A percentile compares a stretch with the other conserved stretches of the same genome.
Conservation (phyloP, 1,140 invertebrate species). For the Drosophila varians region DNA sequence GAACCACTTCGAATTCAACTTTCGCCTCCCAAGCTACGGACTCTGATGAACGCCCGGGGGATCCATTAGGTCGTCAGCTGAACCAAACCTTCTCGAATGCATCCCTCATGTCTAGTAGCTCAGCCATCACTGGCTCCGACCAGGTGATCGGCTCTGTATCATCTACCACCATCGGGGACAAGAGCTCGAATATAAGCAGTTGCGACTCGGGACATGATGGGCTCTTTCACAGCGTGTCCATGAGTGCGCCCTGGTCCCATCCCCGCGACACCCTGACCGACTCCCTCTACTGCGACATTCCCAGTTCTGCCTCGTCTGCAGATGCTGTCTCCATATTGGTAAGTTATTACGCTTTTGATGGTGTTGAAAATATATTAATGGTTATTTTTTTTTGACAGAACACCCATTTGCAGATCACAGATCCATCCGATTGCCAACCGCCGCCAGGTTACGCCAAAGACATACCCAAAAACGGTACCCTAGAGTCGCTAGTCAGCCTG, state of each 20-base stretch:
- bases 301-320: constrained; percentile 63
- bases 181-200: constrained; percentile 72
- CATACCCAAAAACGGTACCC: constrained; percentile 48
- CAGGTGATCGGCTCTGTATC: constrained; percentile 56
- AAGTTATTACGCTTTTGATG: background rate
- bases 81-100: constrained; percentile 75
- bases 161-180: constrained; percentile 66
- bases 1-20: constrained; percentile 58
- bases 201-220: constrained; percentile 77
- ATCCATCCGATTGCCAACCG: constrained; percentile 44
- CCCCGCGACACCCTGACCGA: constrained; percentile 52
- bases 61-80: constrained; percentile 53
- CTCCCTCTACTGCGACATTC: constrained; percentile 71
- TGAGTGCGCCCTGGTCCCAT: constrained; percentile 53
- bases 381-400: constrained; percentile 18
- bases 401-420: constrained; percentile 51
- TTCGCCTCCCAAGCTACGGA: constrained; percentile 53
- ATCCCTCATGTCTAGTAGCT: constrained; percentile 62
- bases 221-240: constrained; percentile 73
- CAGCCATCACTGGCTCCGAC: constrained; percentile 53
- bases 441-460: constrained; percentile 62
- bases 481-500: constrained; percentile 33
- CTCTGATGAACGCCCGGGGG: constrained; percentile 28
- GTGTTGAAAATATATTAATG: background rate
- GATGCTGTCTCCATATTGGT: constrained; percentile 57